These are phyloP conservation scores for Drosophila persimilis DNA, from an alignment of 1,140 invertebrate genomes.

Conservation along the genomic window DNA sequence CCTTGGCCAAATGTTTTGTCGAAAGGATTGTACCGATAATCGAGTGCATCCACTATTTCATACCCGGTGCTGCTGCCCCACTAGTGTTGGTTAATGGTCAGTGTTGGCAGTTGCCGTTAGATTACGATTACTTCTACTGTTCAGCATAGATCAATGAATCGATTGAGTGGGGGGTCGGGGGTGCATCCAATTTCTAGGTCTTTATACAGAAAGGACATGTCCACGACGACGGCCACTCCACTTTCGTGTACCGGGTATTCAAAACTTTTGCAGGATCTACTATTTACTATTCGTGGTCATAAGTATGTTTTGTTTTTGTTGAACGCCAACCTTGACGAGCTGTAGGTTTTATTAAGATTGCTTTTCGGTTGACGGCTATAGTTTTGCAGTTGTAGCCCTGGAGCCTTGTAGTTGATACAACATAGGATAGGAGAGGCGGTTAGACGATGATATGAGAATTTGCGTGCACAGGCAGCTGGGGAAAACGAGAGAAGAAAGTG, in stretches of 20 bases:
- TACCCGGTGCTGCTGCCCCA: neutral
- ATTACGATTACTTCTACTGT: too few species aligned
- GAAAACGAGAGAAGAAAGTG: neutral
- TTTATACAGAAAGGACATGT: too few species aligned
- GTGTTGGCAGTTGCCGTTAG: too few species aligned
- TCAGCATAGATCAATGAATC: too few species aligned
- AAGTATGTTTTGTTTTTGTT: conserved; percentile 30
- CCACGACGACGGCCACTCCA: too few species aligned
- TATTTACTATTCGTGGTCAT: conserved; percentile 35
- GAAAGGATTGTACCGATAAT: conserved; percentile 14
- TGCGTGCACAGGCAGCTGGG: conserved; percentile 26
- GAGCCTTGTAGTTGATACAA: conserved; percentile 25
- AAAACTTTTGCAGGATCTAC: neutral
- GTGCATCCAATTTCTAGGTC: too few species aligned
- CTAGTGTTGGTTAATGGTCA: too few species aligned
- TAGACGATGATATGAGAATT: conserved; percentile 35
- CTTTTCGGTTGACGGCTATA: conserved; percentile 25
- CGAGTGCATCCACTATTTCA: conserved; percentile 3
- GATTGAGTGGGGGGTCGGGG: too few species aligned
- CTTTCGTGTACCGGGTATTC: too few species aligned
- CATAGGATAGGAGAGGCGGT: conserved; percentile 42
- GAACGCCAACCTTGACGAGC: conserved; percentile 18
- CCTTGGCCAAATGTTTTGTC: conserved; percentile 28
- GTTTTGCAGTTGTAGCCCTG: conserved; percentile 10
- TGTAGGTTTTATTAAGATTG: conserved; percentile 32